Percentiles rank a stretch among this genome's conserved stretches.
These are phyloP conservation scores for Hirtodrosophila trivittata DNA, from an alignment of 2,888 invertebrate species.

Conservation along the genomic window DNA sequence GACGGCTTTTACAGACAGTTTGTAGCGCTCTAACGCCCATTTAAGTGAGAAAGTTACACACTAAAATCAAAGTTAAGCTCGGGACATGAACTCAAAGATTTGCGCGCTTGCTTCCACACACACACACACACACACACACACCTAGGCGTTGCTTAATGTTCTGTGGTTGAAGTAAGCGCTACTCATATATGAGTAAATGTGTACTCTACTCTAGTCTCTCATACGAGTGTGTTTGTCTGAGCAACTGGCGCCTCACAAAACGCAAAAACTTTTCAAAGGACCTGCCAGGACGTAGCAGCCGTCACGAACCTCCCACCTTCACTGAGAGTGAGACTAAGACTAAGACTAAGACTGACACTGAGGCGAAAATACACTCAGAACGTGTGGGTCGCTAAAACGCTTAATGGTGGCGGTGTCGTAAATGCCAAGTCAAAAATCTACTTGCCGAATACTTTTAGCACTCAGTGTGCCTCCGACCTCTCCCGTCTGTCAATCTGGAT, in stretches of 20 bases:
- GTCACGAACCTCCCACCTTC: constrained; percentile 28
- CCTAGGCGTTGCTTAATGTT: constrained; percentile 25
- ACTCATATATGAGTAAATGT: constrained; percentile 12
- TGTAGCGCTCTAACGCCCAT: constrained; percentile 59
- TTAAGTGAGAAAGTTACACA: constrained; percentile 70
- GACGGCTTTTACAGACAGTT: constrained; percentile 36
- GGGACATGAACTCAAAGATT: constrained; percentile 48
- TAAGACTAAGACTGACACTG: not conserved
- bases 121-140: constrained; percentile 8
- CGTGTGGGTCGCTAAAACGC: constrained; percentile 48
- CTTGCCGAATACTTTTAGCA: constrained; percentile 71
- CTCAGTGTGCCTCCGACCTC: constrained; percentile 22
- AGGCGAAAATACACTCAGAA: constrained; percentile 2
- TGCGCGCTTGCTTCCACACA: constrained; percentile 18
- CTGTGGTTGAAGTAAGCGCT: constrained; percentile 42
- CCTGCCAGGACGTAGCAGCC: constrained; percentile 29
- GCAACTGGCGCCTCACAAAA: constrained; percentile 31
- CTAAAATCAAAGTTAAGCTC: constrained; percentile 60
- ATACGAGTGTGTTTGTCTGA: constrained; percentile 25
- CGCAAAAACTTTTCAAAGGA: constrained; percentile 40
- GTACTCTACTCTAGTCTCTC: not conserved
- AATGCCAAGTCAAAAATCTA: constrained; percentile 74
- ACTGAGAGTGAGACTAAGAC: not conserved
- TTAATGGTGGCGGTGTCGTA: constrained; percentile 55
- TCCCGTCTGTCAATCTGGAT: constrained; percentile 32